Conservation (phyloP, 1,140 invertebrate species). For the Dolichoris vasculosae region DNA sequence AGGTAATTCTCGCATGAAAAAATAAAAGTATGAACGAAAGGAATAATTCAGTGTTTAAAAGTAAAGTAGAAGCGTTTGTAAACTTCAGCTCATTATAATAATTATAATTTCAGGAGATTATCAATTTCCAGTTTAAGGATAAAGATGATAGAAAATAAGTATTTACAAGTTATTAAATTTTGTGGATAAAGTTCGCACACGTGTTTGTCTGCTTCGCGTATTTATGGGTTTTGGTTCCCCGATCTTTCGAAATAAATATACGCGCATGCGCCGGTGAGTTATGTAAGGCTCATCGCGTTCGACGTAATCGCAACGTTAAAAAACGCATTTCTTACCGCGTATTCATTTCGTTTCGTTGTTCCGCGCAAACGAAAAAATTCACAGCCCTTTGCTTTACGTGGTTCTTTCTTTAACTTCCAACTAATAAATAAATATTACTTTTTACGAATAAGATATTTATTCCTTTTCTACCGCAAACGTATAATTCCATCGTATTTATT, state of each 20-base stretch:
- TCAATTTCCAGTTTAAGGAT: background rate
- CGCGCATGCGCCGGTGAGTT: background rate
- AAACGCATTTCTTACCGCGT: background rate
- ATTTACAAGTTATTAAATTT: background rate
- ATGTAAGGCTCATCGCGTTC: constrained; percentile 2
- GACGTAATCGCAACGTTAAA: background rate
- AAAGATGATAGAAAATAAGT: background rate
- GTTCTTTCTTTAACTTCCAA: background rate
- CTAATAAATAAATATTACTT: background rate
- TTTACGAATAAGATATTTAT: no score
- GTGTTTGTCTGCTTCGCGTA: background rate
- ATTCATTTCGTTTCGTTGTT: background rate
- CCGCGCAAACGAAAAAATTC: background rate
- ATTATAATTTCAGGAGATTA: no score
- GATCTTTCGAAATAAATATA: background rate
- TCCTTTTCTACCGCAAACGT: no score
- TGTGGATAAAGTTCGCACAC: background rate
- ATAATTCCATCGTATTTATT: no score
- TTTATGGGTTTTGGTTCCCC: background rate
- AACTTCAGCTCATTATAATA: no score
- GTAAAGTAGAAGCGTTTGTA: no score
- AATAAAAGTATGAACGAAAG: no score
- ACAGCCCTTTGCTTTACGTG: background rate
- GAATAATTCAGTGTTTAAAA: no score
- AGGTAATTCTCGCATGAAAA: no score